Evolutionary conservation across 1,140 invertebrate genomes (phyloP).

Genomic region (Ladona fulva): DNA sequence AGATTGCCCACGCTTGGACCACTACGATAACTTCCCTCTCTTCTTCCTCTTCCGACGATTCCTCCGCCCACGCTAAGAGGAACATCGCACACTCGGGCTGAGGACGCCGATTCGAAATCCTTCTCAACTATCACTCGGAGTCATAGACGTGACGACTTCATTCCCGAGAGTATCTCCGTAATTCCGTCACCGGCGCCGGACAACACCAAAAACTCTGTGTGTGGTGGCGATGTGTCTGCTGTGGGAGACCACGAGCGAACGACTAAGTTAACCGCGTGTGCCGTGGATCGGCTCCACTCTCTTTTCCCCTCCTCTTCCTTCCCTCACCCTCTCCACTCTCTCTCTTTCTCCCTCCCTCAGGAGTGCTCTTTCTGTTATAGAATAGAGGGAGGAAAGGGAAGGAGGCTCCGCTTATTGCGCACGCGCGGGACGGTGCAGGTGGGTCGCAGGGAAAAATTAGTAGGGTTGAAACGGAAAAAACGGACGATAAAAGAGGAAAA

Average conservation of each 20-base stretch:
- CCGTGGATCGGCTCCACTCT: neutral
- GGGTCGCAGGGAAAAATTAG: neutral
- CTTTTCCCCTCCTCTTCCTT: neutral
- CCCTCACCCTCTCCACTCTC: neutral
- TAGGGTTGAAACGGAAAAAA: neutral
- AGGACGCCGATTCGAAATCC: too few species aligned
- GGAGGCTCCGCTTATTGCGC: neutral
- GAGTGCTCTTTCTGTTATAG: too few species aligned
- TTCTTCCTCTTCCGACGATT: neutral
- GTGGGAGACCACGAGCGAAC: neutral
- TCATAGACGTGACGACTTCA: too few species aligned
- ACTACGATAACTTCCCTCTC: neutral
- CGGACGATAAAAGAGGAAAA: neutral
- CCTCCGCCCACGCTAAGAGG: neutral
- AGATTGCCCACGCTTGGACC: neutral
- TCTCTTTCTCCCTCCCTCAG: neutral
- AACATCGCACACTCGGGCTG: neutral
- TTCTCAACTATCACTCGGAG: too few species aligned
- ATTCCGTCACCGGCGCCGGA: too few species aligned
- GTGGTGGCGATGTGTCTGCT: neutral
- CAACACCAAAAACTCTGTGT: too few species aligned
- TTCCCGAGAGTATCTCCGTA: too few species aligned
- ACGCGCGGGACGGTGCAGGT: neutral
- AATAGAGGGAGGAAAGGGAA: neutral
- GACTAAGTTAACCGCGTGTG: neutral